Percentiles rank a stretch among this genome's conserved stretches.
Evolutionary conservation across 2,888 invertebrate genomes (phyloP).

Genomic region (Acrocera orbiculus): DNA sequence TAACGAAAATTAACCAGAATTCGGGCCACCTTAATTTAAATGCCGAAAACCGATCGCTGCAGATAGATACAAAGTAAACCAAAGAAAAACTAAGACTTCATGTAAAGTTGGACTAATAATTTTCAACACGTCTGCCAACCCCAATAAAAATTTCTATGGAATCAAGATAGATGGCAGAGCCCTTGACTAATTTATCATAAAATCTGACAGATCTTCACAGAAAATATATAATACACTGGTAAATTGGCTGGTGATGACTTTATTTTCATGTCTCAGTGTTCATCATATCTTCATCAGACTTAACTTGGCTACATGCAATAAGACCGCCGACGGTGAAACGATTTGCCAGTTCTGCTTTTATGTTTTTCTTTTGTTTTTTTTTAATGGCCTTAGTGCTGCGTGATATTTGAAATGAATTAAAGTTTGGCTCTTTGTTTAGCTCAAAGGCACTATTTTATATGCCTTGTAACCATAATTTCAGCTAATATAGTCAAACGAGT

Average conservation of each 20-base stretch:
- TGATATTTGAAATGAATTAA: neutral
- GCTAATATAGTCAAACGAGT: too few species aligned
- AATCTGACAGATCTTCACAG: conserved; percentile 4
- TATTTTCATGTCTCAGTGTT: conserved; percentile 4
- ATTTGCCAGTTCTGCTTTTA: neutral
- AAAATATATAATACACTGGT: conserved; percentile 7
- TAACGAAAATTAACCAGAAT: too few species aligned
- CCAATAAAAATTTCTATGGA: conserved; percentile 2
- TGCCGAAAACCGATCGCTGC: too few species aligned
- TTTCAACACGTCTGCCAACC: conserved; percentile 1
- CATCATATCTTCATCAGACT: conserved; percentile 1
- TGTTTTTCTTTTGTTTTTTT: neutral
- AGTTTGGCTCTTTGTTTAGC: neutral
- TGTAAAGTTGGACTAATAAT: too few species aligned
- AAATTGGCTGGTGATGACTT: conserved; percentile 7
- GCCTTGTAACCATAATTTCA: too few species aligned
- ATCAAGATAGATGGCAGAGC: conserved; percentile 7
- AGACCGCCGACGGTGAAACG: too few species aligned
- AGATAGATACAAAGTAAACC: too few species aligned
- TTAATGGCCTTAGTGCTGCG: neutral
- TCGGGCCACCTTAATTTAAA: too few species aligned
- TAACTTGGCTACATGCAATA: neutral
- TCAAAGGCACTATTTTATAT: neutral
- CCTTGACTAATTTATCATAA: conserved; percentile 7
- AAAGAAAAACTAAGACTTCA: too few species aligned